A percentile compares a stretch with the other conserved stretches of the same genome.
These are phyloP conservation scores for Watsonalla cultraria DNA, from an alignment of 2,888 invertebrate genomes.

Conservation along the genomic window DNA sequence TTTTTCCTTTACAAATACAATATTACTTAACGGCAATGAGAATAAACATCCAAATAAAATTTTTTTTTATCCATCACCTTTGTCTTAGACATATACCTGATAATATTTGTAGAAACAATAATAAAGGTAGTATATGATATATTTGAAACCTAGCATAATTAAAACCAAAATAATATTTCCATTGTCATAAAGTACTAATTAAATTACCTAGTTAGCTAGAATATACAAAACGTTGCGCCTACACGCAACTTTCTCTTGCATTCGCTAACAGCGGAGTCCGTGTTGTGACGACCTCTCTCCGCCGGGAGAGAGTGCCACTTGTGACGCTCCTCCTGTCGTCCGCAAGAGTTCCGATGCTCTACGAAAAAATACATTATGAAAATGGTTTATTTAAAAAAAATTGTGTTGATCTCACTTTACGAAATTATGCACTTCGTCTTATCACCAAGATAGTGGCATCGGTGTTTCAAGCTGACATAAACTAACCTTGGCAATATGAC, in stretches of 20 bases:
- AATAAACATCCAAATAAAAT: no score
- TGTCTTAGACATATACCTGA: no score
- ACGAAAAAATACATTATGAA: slow-evolving; percentile 12
- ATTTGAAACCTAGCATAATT: background rate
- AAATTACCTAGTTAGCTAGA: slow-evolving; percentile 12
- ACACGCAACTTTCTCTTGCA: slow-evolving; percentile 84
- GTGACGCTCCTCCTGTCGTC: slow-evolving; percentile 67
- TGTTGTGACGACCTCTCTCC: slow-evolving; percentile 84
- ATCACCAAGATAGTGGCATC: no score
- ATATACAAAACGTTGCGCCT: slow-evolving; percentile 21
- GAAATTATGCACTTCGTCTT: no score
- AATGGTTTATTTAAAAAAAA: no score
- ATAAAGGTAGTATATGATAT: background rate
- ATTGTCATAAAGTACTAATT: slow-evolving; percentile 21
- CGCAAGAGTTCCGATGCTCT: slow-evolving; percentile 65
- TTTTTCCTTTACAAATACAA: no score
- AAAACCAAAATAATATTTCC: slow-evolving; percentile 18
- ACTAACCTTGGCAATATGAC: no score
- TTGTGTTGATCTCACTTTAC: no score
- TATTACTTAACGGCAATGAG: no score
- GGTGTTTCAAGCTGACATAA: no score
- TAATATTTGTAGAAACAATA: no score
- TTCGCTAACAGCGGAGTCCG: slow-evolving; percentile 84
- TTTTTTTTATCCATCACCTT: no score
- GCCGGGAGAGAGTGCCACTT: slow-evolving; percentile 61